phyloP scores from a whole-genome alignment of 2,888 invertebrate species.

The Drosophila melanocephala region DNA sequence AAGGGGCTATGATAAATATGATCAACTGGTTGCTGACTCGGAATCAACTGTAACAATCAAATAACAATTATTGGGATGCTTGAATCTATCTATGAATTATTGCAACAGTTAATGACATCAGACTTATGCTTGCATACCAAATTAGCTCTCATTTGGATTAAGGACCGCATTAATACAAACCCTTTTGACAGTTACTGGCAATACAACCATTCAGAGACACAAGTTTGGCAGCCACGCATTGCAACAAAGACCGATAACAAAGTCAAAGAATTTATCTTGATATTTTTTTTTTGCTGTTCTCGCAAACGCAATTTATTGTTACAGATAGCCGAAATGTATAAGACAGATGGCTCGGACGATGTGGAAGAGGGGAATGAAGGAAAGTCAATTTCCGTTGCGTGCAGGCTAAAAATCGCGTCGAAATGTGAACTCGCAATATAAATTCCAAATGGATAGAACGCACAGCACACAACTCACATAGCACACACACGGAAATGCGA shows the following conservation, averaged over 20 bases:
- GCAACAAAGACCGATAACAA: not conserved
- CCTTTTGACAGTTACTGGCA: slow-evolving; percentile 7
- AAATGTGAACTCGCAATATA: slow-evolving; percentile 48
- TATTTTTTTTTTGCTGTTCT: slow-evolving; percentile 11
- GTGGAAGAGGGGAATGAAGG: slow-evolving; percentile 11
- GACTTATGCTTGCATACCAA: not conserved
- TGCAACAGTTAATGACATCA: slow-evolving; percentile 4
- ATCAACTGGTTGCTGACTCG: not conserved
- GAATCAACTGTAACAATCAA: not conserved
- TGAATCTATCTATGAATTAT: not conserved
- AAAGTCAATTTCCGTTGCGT: slow-evolving; percentile 53
- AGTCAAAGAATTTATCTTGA: slow-evolving; percentile 12
- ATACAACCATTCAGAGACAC: not conserved
- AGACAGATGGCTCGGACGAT: not conserved
- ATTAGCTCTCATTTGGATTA: slow-evolving; percentile 1
- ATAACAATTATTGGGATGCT: not conserved
- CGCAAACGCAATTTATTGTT: slow-evolving; percentile 54
- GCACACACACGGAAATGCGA: slow-evolving; percentile 5
- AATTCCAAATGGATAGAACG: slow-evolving; percentile 28
- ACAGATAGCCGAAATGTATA: slow-evolving; percentile 46
- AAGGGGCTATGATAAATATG: not conserved
- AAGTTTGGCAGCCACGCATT: not conserved
- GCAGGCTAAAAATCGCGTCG: slow-evolving; percentile 31
- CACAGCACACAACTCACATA: not conserved
- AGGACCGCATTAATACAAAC: not conserved